Percentiles rank a stretch among this genome's conserved stretches.
Conservation (phyloP, 2,888 invertebrate genomes). For the Hoplodrina blanda region DNA sequence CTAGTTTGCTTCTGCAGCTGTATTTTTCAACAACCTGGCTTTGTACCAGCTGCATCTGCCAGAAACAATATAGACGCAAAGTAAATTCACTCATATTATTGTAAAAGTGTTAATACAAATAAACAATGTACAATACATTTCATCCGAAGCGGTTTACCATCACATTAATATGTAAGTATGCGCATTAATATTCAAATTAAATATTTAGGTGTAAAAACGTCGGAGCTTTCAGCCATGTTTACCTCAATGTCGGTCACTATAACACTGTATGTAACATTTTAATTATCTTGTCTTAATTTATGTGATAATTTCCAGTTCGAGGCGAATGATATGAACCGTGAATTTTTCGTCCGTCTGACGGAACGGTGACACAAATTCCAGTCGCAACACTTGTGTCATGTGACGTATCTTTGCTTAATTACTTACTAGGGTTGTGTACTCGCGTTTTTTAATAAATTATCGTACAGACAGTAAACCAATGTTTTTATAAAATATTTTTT, state of each 20-base stretch:
- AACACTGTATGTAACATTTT: slow-evolving; percentile 32
- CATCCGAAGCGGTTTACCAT: slow-evolving; percentile 22
- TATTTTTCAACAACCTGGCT: slow-evolving; percentile 20
- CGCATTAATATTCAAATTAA: slow-evolving; percentile 49
- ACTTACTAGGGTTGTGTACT: slow-evolving; percentile 19
- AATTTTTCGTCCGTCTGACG: slow-evolving; percentile 31
- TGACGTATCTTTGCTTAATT: slow-evolving; percentile 52
- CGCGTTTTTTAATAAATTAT: slow-evolving; percentile 40
- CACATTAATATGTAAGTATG: slow-evolving; percentile 37
- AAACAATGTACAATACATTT: slow-evolving; percentile 28
- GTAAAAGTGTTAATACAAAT: slow-evolving; percentile 20
- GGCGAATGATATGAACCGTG: slow-evolving; percentile 16
- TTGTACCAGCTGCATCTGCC: slow-evolving; percentile 26
- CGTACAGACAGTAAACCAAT: not conserved
- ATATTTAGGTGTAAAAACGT: slow-evolving; percentile 38
- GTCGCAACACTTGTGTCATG: slow-evolving; percentile 18
- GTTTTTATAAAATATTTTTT: not conserved
- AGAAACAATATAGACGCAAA: slow-evolving; percentile 22
- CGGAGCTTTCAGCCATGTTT: slow-evolving; percentile 32
- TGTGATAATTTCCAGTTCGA: slow-evolving; percentile 35
- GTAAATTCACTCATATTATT: slow-evolving; percentile 36
- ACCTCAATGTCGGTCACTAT: slow-evolving; percentile 31
- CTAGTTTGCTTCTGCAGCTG: not conserved
- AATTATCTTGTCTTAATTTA: slow-evolving; percentile 36
- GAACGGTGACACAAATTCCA: slow-evolving; percentile 38